Conservation (phyloP, 2,888 invertebrate species). For the Yponomeuta malinellus region DNA sequence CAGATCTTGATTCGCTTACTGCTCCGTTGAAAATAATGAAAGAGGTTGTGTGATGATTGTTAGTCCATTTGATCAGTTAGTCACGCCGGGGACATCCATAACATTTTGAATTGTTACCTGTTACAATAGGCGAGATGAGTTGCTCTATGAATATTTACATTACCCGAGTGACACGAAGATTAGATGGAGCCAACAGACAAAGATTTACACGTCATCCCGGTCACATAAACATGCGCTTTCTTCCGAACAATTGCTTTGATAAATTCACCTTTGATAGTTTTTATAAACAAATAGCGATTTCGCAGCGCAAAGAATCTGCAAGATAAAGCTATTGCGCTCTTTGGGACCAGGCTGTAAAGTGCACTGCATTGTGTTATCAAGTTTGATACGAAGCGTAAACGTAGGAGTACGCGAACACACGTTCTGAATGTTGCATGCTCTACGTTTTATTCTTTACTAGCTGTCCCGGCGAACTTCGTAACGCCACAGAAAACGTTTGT, state of each 20-base stretch:
- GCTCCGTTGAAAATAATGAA: neutral
- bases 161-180: conserved; percentile 38
- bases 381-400: too few species aligned
- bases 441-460: neutral
- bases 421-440: neutral
- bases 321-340: too few species aligned
- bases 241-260: neutral
- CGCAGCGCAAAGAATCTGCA: neutral
- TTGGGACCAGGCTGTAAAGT: too few species aligned
- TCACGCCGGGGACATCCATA: conserved; percentile 58
- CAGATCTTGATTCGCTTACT: neutral
- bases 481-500: too few species aligned
- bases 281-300: neutral
- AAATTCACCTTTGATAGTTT: neutral
- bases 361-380: too few species aligned
- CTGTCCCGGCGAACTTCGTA: too few species aligned
- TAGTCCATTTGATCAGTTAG: conserved; percentile 27
- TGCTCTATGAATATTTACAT: conserved; percentile 43
- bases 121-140: conserved; percentile 44
- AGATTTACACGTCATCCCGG: conserved; percentile 38
- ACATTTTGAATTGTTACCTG: conserved; percentile 55
- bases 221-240: conserved; percentile 22
- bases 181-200: conserved; percentile 55
- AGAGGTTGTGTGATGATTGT: neutral
- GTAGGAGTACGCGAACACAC: neutral